Evolutionary conservation across 1,140 invertebrate species (phyloP).

Genomic region (Megalonaias nervosa): DNA sequence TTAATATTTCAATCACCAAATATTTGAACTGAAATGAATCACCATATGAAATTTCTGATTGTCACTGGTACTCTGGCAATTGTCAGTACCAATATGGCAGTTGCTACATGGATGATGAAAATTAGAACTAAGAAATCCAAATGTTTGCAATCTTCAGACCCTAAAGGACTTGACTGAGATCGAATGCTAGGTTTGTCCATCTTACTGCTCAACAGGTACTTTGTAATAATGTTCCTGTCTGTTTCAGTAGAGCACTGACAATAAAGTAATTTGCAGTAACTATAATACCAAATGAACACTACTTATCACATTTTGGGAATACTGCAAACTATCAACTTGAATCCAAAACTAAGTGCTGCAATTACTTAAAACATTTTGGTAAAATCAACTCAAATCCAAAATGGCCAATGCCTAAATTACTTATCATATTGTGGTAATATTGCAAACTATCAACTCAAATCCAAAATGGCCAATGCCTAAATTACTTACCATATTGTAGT

Average conservation of each 20-base stretch:
- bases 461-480: no score
- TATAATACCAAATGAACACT: neutral
- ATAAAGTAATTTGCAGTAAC: neutral
- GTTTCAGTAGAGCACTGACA: no score
- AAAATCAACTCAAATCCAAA: conserved; percentile 76
- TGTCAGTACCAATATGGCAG: no score
- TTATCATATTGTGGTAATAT: conserved; percentile 64
- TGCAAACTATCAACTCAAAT: conserved; percentile 53
- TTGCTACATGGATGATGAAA: no score
- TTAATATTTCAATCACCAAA: neutral
- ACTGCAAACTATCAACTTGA: neutral
- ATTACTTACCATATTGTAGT: no score
- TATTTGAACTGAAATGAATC: neutral
- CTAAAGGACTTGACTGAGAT: no score
- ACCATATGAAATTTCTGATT: conserved; percentile 76
- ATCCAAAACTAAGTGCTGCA: neutral
- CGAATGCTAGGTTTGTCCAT: no score
- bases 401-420: conserved; percentile 12
- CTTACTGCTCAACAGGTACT: no score
- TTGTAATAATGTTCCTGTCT: no score
- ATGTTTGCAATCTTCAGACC: no score
- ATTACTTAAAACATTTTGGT: neutral
- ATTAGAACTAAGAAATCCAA: no score
- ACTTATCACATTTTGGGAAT: neutral
- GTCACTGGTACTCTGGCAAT: no score